A percentile compares a stretch with the other conserved stretches of the same genome.
Conservation (phyloP, 2,113 vertebrate genomes). For the Setophaga kirtlandii region DNA sequence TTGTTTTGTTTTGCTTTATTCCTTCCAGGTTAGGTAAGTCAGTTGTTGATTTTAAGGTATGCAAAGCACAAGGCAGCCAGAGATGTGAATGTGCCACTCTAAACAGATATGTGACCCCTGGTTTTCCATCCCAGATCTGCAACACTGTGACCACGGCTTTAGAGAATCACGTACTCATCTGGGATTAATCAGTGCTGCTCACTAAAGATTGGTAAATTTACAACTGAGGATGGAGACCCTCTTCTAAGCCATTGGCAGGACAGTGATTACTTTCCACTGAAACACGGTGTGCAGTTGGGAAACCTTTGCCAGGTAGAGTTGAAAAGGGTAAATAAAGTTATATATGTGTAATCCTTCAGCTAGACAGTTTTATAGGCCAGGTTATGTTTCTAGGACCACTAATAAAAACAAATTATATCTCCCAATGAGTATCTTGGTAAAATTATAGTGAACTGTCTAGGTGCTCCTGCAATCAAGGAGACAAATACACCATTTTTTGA, state of each 20-base stretch:
- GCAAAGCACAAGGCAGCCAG: background rate
- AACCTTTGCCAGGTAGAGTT: background rate
- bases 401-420: background rate
- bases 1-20: constrained; percentile 2
- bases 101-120: background rate
- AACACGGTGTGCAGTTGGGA: background rate
- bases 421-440: background rate
- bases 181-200: background rate
- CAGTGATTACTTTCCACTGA: background rate
- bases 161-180: background rate
- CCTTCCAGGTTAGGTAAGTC: background rate
- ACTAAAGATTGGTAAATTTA: background rate
- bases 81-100: background rate
- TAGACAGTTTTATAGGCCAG: background rate
- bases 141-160: background rate
- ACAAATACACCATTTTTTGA: background rate
- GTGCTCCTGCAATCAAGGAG: background rate
- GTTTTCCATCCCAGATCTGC: background rate
- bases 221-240: background rate
- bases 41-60: constrained; percentile 12
- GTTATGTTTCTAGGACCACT: background rate
- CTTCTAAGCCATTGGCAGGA: background rate
- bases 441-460: background rate
- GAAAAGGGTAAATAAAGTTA: background rate
- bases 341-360: background rate